Conservation (phyloP, 2,113 vertebrate genomes). For the Myanophis thanlyinensis region DNA sequence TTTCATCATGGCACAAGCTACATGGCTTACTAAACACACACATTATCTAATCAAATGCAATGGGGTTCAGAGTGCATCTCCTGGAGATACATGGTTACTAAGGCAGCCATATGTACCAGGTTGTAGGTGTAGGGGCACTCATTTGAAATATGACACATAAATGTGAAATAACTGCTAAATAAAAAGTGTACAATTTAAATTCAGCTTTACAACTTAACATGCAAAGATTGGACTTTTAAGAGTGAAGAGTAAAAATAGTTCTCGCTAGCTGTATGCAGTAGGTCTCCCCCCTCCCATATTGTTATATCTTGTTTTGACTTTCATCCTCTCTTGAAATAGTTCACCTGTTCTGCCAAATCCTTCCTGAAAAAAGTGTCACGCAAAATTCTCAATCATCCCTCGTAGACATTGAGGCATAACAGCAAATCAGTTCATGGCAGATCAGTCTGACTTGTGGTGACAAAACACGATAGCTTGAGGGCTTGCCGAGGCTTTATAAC, state of each 20-base stretch:
- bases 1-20: neutral
- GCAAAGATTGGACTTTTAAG: neutral
- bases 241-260: neutral
- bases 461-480: neutral
- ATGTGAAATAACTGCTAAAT: neutral
- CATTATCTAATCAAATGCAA: neutral
- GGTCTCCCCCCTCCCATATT: neutral
- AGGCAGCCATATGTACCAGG: neutral
- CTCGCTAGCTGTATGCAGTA: neutral
- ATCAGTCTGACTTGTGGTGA: constrained; percentile 15
- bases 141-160: neutral
- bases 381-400: neutral
- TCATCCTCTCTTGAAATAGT: neutral
- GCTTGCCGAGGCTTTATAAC: constrained; percentile 3
- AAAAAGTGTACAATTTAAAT: neutral
- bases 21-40: neutral
- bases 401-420: neutral
- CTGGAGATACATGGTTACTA: neutral
- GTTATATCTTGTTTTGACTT: neutral
- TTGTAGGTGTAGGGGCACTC: neutral
- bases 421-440: constrained; percentile 3
- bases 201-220: neutral
- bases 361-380: neutral
- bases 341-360: neutral
- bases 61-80: neutral